Base-by-base conservation (phyloP, 2,888 invertebrate genomes). In the Steinernema scapterisci region DNA sequence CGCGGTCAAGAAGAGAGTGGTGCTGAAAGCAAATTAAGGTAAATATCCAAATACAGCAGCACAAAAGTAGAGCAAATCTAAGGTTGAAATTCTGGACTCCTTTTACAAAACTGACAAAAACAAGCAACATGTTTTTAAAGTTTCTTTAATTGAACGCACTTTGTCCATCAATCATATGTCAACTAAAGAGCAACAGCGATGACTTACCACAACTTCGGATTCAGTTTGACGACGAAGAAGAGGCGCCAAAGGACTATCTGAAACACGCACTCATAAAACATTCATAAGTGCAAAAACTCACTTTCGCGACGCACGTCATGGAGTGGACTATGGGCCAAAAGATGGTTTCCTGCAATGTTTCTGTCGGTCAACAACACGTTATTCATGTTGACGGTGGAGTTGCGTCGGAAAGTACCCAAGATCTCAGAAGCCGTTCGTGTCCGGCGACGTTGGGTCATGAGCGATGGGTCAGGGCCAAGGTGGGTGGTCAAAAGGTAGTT, bases 401-500 rank as follows among this genome's bases (percentile, higher is more conserved):
- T 77, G 16, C 73, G 56, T 16, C 78, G 75, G 73, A 74, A 76
- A 9, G 38, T 74, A 2, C 56, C 70, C 72, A 84, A 80, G 63
- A 84, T 80, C 71, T 84, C 85, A 48, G 85, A 84, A 19, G 82
- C 83, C 23, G 79, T 81, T 44, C 82, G 77, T 54, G 81, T 82
- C 77, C 81, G 75, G 27, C 75, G 51, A 38, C 77, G 73, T 44
- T 73, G 70, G 13, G 73, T 51, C 63, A 77, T 75, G 7, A 87
- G 73, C 19, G 79, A 79, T n/a, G 85, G 84, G 70, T 86, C 85
- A 5, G 83, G 84, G 25, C 87, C 86, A 13, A 87, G 76, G 75
- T 84, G 84, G 19, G 76, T 76, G 31, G 82, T 80, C 70, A 87
- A 73, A 48, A 89, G 85, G 82, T 88, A 85, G 75, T 87, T 83